Conservation (phyloP, 2,797 vertebrate species). For the Parauchenoglanis punctatus region DNA sequence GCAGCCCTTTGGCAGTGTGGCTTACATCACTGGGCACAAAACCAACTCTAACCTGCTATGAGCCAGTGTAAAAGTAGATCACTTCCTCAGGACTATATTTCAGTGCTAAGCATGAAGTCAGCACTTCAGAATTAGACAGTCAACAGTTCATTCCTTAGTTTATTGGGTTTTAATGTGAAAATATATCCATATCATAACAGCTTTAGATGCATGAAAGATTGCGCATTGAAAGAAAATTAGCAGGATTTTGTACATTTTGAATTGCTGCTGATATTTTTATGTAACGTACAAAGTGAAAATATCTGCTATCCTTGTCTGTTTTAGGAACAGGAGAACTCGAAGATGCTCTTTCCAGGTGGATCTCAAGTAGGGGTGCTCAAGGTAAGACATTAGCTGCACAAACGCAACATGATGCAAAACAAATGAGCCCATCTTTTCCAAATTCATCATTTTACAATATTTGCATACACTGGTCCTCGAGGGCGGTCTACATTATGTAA, state of each 20-base stretch:
- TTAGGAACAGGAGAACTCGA: constrained; percentile 66
- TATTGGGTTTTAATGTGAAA: not conserved
- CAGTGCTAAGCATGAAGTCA: constrained; percentile 1
- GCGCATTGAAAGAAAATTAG: not conserved
- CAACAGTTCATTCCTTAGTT: not conserved
- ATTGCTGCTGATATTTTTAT: not conserved
- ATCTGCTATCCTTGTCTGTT: not conserved
- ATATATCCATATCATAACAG: not conserved
- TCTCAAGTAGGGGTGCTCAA: constrained; percentile 51
- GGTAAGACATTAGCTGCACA: constrained; percentile 55
- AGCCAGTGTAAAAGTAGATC: constrained; percentile 14
- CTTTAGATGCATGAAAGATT: not conserved
- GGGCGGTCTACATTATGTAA: not conserved
- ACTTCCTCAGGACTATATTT: not conserved
- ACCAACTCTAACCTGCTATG: constrained; percentile 32
- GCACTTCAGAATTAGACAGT: constrained; percentile 1
- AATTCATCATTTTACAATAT: not conserved
- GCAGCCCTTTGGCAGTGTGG: constrained; percentile 9
- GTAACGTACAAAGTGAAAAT: not conserved
- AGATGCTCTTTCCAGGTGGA: constrained; percentile 57
- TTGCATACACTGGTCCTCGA: not conserved
- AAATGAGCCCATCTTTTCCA: not conserved
- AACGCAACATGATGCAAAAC: not conserved
- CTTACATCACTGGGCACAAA: constrained; percentile 27
- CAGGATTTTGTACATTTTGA: not conserved